These are phyloP conservation scores for Falco rusticolus DNA, from an alignment of 2,797 vertebrate genomes.

Conservation along the genomic window DNA sequence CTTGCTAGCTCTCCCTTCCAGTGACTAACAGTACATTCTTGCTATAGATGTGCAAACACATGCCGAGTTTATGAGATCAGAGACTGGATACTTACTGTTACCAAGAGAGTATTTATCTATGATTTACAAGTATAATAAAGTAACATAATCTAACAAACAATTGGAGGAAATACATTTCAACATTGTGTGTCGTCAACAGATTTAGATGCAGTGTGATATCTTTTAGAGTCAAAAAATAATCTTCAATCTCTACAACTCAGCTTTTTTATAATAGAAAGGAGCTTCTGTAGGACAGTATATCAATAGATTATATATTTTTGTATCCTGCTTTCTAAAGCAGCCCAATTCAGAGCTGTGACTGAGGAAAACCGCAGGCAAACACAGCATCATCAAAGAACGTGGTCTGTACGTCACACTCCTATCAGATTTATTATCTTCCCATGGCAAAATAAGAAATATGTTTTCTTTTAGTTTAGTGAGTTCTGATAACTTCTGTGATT, in stretches of 20 bases:
- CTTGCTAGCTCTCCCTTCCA: neutral
- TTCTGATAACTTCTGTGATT: neutral
- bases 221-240: neutral
- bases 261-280: neutral
- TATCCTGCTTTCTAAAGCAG: neutral
- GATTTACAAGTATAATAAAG: neutral
- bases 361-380: neutral
- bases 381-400: fast-evolving
- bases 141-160: neutral
- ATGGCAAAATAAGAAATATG: neutral
- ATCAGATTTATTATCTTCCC: neutral
- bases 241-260: neutral
- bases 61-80: neutral
- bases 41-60: neutral
- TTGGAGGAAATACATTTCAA: neutral
- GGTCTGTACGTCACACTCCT: neutral
- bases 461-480: neutral
- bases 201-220: neutral
- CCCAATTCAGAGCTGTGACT: neutral
- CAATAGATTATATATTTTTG: neutral
- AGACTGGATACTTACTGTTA: neutral
- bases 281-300: neutral
- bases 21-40: neutral
- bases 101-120: neutral
- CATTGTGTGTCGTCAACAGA: neutral